phyloP scores from a whole-genome alignment of 2,113 vertebrate genomes.

The Eira barbara region DNA sequence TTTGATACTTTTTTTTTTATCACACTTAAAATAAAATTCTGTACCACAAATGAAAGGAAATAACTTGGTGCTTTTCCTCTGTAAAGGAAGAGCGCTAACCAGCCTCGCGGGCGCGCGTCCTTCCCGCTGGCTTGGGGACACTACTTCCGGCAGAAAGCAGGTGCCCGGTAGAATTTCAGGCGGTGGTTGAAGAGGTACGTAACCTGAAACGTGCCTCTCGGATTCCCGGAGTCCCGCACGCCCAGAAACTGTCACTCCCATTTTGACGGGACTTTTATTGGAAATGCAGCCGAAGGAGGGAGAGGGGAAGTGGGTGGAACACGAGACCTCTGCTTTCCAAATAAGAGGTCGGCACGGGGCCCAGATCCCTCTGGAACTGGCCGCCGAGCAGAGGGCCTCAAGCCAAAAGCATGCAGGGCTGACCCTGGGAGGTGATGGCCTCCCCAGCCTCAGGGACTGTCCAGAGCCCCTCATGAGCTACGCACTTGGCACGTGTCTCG shows the following conservation, averaged over 20 bases:
- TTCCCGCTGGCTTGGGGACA: background rate
- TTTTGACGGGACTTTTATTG: background rate
- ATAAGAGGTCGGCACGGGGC: accelerated
- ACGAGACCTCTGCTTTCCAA: accelerated
- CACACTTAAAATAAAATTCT: background rate
- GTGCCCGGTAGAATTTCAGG: accelerated
- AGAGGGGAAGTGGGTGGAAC: accelerated
- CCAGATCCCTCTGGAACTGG: background rate
- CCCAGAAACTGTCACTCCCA: accelerated
- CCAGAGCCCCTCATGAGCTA: accelerated
- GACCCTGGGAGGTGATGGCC: accelerated
- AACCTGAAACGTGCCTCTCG: accelerated
- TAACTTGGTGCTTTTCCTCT: accelerated
- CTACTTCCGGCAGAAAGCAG: background rate
- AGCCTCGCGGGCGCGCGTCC: accelerated
- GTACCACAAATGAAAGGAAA: background rate
- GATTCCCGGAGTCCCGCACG: accelerated
- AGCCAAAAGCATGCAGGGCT: accelerated
- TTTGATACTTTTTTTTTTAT: background rate
- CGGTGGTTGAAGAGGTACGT: accelerated
- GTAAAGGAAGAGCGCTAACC: accelerated
- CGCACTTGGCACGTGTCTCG: accelerated
- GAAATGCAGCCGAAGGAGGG: accelerated
- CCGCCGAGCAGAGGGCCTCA: accelerated
- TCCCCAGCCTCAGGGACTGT: background rate